Percentiles rank a stretch among this genome's conserved stretches.
Evolutionary conservation across 30 jellyfish, hydroid and myxozoan genomes (phyloP).

Genomic region (Turritopsis dohrnii): DNA sequence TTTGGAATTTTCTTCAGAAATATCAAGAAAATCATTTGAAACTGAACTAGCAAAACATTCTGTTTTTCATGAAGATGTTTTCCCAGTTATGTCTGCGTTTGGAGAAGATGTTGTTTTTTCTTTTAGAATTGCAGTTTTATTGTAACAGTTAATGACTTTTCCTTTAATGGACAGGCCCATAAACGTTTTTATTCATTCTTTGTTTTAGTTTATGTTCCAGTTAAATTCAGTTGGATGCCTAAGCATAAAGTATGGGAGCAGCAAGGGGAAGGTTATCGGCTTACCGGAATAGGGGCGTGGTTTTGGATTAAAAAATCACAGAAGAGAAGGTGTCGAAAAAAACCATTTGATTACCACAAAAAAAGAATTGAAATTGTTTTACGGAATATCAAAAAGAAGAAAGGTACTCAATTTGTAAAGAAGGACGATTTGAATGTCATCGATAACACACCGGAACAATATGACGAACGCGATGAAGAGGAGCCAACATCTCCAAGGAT

Average conservation of each 20-base stretch:
- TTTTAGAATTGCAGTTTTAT: too few species aligned
- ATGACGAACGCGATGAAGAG: slow-evolving; percentile 33
- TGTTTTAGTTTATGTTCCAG: slow-evolving; percentile 57
- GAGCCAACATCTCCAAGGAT: slow-evolving; percentile 7
- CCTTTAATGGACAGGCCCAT: too few species aligned
- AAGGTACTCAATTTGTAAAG: slow-evolving; percentile 38
- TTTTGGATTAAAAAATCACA: slow-evolving; percentile 38
- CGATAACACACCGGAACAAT: slow-evolving; percentile 25
- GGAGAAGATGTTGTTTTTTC: too few species aligned
- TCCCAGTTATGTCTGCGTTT: too few species aligned
- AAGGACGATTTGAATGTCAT: slow-evolving; percentile 27
- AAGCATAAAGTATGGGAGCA: slow-evolving; percentile 86
- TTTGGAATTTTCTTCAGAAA: too few species aligned
- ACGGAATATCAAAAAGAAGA: slow-evolving; percentile 16
- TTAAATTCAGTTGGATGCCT: slow-evolving; percentile 91
- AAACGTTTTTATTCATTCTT: too few species aligned
- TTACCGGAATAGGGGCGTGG: slow-evolving; percentile 90
- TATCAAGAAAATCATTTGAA: too few species aligned
- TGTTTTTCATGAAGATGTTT: too few species aligned
- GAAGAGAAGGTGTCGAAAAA: slow-evolving; percentile 21
- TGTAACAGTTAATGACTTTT: too few species aligned
- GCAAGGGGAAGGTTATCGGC: slow-evolving; percentile 86
- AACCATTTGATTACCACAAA: not conserved
- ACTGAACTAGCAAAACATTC: too few species aligned
- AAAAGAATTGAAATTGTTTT: slow-evolving; percentile 19